These are phyloP conservation scores for Ptychoptera contaminata DNA, from an alignment of 2,888 invertebrate species.

Conservation along the genomic window DNA sequence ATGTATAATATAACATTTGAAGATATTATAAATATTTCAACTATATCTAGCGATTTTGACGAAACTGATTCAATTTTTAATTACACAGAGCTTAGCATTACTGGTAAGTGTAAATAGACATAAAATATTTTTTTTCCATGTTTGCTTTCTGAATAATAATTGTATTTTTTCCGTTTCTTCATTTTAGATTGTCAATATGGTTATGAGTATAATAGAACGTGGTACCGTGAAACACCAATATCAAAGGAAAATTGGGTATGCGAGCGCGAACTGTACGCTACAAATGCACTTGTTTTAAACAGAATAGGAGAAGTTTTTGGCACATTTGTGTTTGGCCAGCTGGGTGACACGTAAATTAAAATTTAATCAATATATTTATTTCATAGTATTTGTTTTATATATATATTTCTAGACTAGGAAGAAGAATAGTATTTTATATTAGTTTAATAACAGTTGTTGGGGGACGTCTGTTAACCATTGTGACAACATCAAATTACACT, in stretches of 20 bases:
- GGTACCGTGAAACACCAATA: constrained; percentile 35
- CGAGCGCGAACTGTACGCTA: constrained; percentile 34
- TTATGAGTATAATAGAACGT: constrained; percentile 37
- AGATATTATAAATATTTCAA: neutral
- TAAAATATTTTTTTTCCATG: neutral
- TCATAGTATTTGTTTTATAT: constrained; percentile 6
- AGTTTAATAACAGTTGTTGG: constrained; percentile 29
- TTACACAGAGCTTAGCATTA: neutral
- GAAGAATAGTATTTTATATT: constrained; percentile 34
- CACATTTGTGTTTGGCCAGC: constrained; percentile 37
- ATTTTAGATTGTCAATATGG: constrained; percentile 34
- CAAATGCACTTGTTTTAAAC: constrained; percentile 36
- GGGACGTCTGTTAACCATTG: constrained; percentile 28
- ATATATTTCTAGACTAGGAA: constrained; percentile 29
- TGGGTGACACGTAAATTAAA: constrained; percentile 37
- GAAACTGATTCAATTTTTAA: neutral
- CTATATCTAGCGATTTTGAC: too few relatives aligned
- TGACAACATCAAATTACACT: constrained; percentile 27
- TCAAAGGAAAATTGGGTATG: constrained; percentile 41
- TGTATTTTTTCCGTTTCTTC: too few relatives aligned
- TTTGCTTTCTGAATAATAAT: too few relatives aligned
- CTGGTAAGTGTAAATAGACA: neutral
- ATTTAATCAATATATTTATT: constrained; percentile 4
- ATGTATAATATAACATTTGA: constrained; percentile 28
- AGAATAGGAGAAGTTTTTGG: constrained; percentile 38